Conservation (phyloP, 2,113 vertebrate species). For the Mirounga angustirostris region DNA sequence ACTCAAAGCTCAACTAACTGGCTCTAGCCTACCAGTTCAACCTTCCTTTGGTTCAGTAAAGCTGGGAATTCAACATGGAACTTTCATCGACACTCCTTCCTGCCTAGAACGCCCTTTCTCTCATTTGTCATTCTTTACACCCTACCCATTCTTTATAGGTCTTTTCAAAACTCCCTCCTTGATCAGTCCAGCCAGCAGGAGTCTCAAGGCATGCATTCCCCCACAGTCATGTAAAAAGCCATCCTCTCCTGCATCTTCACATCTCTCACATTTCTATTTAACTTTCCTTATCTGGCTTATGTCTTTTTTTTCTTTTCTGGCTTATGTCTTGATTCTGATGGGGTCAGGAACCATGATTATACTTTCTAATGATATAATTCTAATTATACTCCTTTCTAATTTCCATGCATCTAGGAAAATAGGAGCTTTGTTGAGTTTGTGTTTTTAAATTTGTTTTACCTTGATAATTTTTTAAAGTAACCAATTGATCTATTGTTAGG, state of each 20-base stretch:
- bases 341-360: neutral
- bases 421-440: neutral
- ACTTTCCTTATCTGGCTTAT: neutral
- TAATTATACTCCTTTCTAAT: neutral
- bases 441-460: neutral
- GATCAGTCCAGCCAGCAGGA: neutral
- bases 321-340: neutral
- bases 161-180: neutral
- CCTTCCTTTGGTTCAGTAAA: neutral
- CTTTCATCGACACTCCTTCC: neutral
- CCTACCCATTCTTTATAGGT: neutral
- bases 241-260: neutral
- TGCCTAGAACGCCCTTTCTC: neutral
- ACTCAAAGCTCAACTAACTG: neutral
- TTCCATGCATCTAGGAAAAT: neutral
- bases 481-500: neutral
- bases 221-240: neutral
- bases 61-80: neutral
- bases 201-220: neutral
- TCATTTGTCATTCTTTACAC: neutral
- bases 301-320: neutral
- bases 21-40: neutral
- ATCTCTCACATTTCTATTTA: neutral
- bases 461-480: conserved; percentile 16
- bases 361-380: neutral